Conservation (phyloP, 2,797 vertebrate genomes). For the Smutsia gigantea region DNA sequence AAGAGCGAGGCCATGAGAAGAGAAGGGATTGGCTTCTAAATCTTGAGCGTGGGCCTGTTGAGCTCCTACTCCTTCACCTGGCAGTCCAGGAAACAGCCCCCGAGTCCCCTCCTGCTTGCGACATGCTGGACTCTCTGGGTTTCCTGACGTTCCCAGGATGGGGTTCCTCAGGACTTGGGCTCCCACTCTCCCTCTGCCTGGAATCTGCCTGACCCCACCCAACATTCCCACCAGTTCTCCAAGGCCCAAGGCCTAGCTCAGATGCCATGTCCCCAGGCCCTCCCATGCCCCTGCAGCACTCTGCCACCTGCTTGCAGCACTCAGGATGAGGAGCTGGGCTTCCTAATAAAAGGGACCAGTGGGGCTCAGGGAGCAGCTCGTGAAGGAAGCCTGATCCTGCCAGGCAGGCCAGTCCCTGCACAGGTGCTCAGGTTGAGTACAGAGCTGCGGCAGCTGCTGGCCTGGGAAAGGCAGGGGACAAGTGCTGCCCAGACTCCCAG, state of each 20-base stretch:
- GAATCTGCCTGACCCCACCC: neutral
- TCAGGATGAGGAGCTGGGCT: neutral
- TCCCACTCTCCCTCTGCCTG: neutral
- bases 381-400: neutral
- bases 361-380: neutral
- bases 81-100: neutral
- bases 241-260: neutral
- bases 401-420: neutral
- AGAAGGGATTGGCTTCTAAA: no score
- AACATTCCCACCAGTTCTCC: neutral
- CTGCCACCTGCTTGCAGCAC: fast-evolving
- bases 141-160: fast-evolving
- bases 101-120: fast-evolving
- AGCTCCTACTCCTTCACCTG: neutral
- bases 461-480: neutral
- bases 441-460: neutral
- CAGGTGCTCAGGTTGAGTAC: neutral
- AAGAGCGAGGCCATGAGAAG: fast-evolving
- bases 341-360: fast-evolving
- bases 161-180: neutral
- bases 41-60: no score
- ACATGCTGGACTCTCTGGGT: no score
- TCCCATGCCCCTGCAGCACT: no score
- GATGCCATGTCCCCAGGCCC: neutral
- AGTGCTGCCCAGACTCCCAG: neutral